A percentile compares a stretch with the other conserved stretches of the same genome.
These are phyloP conservation scores for Drosophila cognata DNA, from an alignment of 2,888 invertebrate genomes.

Conservation along the genomic window DNA sequence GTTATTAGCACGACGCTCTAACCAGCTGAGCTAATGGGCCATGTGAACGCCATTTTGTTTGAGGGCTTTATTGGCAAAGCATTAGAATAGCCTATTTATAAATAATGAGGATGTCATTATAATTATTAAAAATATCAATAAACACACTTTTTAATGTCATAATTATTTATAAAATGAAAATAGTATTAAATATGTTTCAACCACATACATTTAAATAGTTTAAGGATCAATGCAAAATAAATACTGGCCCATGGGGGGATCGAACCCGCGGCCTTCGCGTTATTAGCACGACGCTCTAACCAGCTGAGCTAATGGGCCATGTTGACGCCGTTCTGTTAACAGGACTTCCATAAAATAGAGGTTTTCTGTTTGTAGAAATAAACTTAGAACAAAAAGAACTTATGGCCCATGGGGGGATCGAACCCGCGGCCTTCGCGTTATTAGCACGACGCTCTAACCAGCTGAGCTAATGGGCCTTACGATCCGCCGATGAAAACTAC, in stretches of 20 bases:
- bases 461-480: slow-evolving; percentile 85
- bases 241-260: slow-evolving; percentile 57
- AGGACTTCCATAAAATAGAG: background rate
- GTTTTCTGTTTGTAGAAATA: background rate
- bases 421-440: slow-evolving; percentile 85
- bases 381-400: slow-evolving; percentile 9
- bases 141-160: background rate
- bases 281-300: slow-evolving; percentile 86
- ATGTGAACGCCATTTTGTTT: background rate
- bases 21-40: slow-evolving; percentile 86
- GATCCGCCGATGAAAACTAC: accelerated
- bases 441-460: slow-evolving; percentile 86
- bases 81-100: background rate
- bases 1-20: slow-evolving; percentile 86
- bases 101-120: background rate
- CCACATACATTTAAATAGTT: background rate
- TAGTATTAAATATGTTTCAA: background rate
- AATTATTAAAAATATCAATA: background rate
- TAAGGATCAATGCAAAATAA: background rate
- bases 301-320: slow-evolving; percentile 85
- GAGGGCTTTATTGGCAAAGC: background rate
- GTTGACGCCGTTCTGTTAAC: slow-evolving; percentile 11
- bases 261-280: slow-evolving; percentile 85
- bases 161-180: background rate
- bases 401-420: slow-evolving; percentile 85